Conservation (phyloP, 64 coral and sea anemone species). For the Dendrophyllia cribrosa region DNA sequence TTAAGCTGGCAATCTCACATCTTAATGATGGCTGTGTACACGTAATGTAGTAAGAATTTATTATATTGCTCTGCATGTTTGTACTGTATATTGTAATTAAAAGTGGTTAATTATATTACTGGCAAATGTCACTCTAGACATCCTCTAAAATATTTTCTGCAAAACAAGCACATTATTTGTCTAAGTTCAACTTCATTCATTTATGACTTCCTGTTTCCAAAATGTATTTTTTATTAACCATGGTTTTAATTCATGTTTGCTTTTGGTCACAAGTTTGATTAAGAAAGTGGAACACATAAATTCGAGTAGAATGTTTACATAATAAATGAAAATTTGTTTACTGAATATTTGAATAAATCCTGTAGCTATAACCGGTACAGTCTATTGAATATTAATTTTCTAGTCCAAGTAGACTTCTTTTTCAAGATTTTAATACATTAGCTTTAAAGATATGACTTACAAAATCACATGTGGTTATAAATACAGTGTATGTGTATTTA, state of each 20-base stretch:
- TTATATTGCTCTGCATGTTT: no score
- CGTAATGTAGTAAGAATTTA: no score
- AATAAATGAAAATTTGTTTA: background rate
- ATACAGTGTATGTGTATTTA: background rate
- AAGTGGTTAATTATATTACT: no score
- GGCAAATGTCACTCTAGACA: no score
- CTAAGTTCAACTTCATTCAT: no score
- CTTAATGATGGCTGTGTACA: no score
- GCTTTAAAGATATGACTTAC: background rate
- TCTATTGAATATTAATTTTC: background rate
- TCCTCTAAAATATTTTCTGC: no score
- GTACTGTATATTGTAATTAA: no score
- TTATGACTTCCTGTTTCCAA: no score
- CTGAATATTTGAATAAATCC: background rate
- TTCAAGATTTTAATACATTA: background rate
- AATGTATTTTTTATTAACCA: background rate
- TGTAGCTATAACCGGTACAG: background rate
- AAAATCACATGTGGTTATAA: background rate
- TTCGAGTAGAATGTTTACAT: constrained; percentile 6
- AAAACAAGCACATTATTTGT: no score
- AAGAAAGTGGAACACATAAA: background rate
- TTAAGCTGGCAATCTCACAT: no score
- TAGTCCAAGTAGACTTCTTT: no score
- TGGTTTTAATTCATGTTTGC: background rate
- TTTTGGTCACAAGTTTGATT: background rate